Percentiles rank a stretch among this genome's conserved stretches.
These are phyloP conservation scores for Nephila pilipes DNA, from an alignment of 1,140 invertebrate species.

Conservation along the genomic window DNA sequence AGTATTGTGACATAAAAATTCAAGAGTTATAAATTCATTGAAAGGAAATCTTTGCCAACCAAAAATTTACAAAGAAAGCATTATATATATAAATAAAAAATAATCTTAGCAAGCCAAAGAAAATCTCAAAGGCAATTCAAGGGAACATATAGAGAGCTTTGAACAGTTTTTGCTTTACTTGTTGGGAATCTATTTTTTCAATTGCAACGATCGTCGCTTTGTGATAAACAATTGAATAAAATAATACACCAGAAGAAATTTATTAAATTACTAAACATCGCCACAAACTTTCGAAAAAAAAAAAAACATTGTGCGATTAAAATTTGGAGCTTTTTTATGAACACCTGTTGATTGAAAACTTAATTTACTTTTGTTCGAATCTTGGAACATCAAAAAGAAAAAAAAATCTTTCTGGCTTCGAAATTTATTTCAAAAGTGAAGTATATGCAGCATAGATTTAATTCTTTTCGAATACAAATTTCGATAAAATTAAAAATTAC, in stretches of 20 bases:
- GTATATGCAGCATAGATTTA: not conserved
- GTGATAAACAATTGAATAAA: not conserved
- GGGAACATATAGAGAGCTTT: constrained; percentile 13
- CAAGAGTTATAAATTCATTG: too few species aligned
- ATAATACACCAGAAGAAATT: not conserved
- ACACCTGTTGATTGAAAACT: not conserved
- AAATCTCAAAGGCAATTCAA: not conserved
- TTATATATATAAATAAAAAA: not conserved
- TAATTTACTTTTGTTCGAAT: not conserved
- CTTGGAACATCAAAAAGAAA: not conserved
- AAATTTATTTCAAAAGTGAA: too few species aligned
- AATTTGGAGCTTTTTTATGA: not conserved
- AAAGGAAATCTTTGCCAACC: too few species aligned
- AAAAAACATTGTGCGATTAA: too few species aligned
- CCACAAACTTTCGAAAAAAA: not conserved
- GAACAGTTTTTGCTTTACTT: not conserved
- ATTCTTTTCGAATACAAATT: not conserved
- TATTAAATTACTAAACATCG: not conserved
- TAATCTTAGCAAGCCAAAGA: constrained; percentile 29
- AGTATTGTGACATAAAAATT: too few species aligned
- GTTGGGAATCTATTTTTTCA: not conserved
- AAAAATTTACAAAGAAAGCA: too few species aligned
- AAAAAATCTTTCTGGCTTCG: too few species aligned
- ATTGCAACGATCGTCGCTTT: not conserved
- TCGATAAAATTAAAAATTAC: not conserved